A percentile compares a stretch with the other conserved stretches of the same genome.
Conservation (phyloP, 2,888 invertebrate species). For the Pecten maximus region DNA sequence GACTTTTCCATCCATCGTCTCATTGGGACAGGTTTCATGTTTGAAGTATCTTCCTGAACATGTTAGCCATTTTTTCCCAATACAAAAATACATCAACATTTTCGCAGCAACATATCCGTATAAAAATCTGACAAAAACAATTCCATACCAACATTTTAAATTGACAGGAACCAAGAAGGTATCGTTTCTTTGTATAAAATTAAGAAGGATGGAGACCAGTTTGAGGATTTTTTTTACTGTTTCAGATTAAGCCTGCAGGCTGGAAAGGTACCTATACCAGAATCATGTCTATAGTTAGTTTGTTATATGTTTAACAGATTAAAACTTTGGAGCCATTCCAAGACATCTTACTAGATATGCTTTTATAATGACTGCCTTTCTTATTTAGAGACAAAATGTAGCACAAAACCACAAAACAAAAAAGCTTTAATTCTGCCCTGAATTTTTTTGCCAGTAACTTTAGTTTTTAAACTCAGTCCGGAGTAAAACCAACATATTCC, state of each 20-base stretch:
- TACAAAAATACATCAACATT: neutral
- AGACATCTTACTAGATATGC: neutral
- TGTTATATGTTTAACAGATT: neutral
- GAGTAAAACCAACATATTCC: too few relatives aligned
- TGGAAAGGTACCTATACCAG: neutral
- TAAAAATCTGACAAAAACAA: neutral
- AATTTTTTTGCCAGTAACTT: neutral
- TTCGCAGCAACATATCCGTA: neutral
- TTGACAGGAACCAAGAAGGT: neutral
- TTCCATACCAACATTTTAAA: neutral
- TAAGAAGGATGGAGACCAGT: neutral
- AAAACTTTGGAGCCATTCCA: neutral
- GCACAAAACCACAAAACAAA: neutral
- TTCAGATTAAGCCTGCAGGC: neutral
- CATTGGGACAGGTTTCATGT: neutral
- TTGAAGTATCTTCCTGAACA: neutral
- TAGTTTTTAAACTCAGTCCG: too few relatives aligned
- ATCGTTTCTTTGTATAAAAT: neutral
- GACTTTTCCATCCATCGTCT: neutral
- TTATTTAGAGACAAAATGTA: neutral
- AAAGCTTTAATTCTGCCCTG: neutral
- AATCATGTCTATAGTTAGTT: neutral
- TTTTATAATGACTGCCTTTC: neutral
- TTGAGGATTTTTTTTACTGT: neutral
- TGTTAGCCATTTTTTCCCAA: neutral